Evolutionary conservation across 2,888 invertebrate species (phyloP), one percentile per base, ranked within the genome.

Genomic region (Allygus modestus): DNA sequence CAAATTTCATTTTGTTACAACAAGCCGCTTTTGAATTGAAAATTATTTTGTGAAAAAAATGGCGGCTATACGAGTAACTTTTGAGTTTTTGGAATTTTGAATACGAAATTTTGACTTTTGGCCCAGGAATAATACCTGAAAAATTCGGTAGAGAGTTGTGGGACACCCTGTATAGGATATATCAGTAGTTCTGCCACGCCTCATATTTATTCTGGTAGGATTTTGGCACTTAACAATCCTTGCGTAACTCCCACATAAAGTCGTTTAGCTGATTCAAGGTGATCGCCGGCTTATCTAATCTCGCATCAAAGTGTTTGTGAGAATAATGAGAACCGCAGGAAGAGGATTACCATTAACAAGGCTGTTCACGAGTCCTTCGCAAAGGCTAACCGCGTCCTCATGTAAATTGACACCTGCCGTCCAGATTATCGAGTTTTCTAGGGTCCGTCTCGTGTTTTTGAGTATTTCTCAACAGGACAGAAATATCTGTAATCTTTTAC

Each of bases 341-440:
- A 69, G 37, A 69, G 37, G 69, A 69, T 69, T 69, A 69, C 31
- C 28, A 31, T 31, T 5, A 37, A 69, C 31, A 69, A 69, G 31
- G 69, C 26, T 61, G 61, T 69, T 69, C 33, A 33, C 69, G n/a
- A 69, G 31, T 69, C 69, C 69, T 31, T 69, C 31, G 23, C 9
- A 43, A 73, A 73, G 73, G 73, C 20, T 43, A 73, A 73, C 73
- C n/a, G 1, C 43, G 9, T 37, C 37, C n/a, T 17, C 33, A 73
- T 41, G 73, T 20, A 41, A 73, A 41, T 43, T 12, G 41, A 37
- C 73, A 43, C 41, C 73, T 41, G 73, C 5, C 23, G 0, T 20
- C n/a, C 73, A 12, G n/a, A 69, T 69, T n/a, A 0, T 23, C 20
- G 54, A 2, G 46, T 46, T 46, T 15, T 15, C 12, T 15, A 12